Conservation (phyloP, 2,113 vertebrate genomes). For the Menura novaehollandiae region DNA sequence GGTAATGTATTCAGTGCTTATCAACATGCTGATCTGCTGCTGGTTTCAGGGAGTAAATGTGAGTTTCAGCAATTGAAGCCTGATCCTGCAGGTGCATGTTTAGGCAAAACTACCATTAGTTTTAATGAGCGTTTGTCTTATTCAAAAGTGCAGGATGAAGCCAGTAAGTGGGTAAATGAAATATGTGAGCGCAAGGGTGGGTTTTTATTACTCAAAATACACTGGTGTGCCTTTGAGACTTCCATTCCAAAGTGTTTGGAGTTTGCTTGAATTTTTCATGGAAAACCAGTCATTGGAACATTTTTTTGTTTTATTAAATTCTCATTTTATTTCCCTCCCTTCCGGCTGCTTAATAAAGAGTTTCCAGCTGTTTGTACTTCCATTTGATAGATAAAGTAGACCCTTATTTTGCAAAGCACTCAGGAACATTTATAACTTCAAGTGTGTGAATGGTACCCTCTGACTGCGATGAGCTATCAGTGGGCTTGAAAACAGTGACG, state of each 20-base stretch:
- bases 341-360: background rate
- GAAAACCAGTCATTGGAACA: background rate
- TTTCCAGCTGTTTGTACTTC: slow-evolving; percentile 28
- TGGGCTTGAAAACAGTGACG: background rate
- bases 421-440: background rate
- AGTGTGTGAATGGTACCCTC: background rate
- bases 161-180: slow-evolving; percentile 11
- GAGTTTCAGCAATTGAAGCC: slow-evolving; percentile 56
- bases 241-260: background rate
- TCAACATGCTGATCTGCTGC: slow-evolving; percentile 53
- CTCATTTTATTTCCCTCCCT: slow-evolving; percentile 44
- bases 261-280: background rate
- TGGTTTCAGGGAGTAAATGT: slow-evolving; percentile 60
- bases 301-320: slow-evolving; percentile 37
- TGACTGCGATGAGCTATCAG: background rate
- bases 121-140: slow-evolving; percentile 47
- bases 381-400: background rate
- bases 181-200: background rate
- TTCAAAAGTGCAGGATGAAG: slow-evolving; percentile 25
- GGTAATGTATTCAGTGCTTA: slow-evolving; percentile 53
- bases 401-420: background rate
- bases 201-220: slow-evolving; percentile 12
- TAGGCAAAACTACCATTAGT: slow-evolving; percentile 51
- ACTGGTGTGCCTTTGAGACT: background rate
- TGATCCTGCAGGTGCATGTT: slow-evolving; percentile 57